A percentile compares a stretch with the other conserved stretches of the same genome.
Conservation (phyloP, 2,113 vertebrate genomes). For the Megaceryle maxima region DNA sequence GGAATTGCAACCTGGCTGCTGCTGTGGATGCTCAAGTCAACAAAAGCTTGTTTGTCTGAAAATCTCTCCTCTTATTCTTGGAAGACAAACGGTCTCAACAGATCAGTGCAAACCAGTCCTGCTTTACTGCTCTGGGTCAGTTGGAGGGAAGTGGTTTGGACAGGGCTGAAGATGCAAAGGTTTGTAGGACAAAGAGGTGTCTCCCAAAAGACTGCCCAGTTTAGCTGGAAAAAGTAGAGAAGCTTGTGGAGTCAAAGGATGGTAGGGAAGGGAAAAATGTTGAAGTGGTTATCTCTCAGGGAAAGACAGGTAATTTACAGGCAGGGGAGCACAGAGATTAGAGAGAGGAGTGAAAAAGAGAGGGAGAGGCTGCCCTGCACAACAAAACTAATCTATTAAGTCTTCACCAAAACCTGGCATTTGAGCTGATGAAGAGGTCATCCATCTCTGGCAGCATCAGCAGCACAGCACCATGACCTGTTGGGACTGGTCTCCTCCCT, state of each 20-base stretch:
- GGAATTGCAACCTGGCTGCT: not conserved
- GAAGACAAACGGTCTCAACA: not conserved
- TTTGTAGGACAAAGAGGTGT: not conserved
- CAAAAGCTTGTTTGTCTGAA: not conserved
- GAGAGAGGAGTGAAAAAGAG: not conserved
- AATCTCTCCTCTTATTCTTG: not conserved
- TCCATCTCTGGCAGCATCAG: not conserved
- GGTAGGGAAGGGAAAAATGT: not conserved
- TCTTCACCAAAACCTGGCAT: not conserved
- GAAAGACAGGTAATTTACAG: not conserved
- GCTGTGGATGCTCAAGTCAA: not conserved
- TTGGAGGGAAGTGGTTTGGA: not conserved
- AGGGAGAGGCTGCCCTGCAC: not conserved
- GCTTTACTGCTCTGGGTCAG: not conserved
- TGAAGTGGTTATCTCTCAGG: not conserved
- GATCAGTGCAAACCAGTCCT: not conserved
- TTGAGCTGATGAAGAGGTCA: fast-evolving
- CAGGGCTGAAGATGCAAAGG: not conserved
- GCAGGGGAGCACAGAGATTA: not conserved
- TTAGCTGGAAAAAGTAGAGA: not conserved
- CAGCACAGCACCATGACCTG: not conserved
- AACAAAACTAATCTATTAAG: not conserved
- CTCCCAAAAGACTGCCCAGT: not conserved
- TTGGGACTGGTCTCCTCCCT: not conserved
- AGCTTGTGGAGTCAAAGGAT: not conserved